Evolutionary conservation across 2,888 invertebrate species (phyloP).

Genomic region (Dasypolia templi): DNA sequence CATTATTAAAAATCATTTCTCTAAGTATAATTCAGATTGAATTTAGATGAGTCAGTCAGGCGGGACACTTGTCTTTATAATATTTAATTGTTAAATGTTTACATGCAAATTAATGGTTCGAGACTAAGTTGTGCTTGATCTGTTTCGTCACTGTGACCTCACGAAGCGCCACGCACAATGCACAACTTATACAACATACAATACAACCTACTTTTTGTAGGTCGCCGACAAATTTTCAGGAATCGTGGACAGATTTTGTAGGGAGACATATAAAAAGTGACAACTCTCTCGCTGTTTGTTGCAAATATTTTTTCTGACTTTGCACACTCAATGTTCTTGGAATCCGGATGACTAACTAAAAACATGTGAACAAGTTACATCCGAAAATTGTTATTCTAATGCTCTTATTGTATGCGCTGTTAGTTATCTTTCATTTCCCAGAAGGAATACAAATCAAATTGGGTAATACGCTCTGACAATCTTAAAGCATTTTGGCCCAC

Average conservation of each 20-base stretch:
- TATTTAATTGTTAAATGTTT: constrained; percentile 47
- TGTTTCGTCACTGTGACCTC: constrained; percentile 44
- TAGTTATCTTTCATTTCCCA: constrained; percentile 72
- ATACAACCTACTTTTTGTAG: constrained; percentile 4
- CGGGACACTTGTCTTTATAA: constrained; percentile 43
- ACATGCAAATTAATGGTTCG: constrained; percentile 49
- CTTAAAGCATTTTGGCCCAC: constrained; percentile 66
- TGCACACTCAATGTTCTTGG: constrained; percentile 63
- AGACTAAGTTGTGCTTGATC: constrained; percentile 17
- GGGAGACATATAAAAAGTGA: background rate
- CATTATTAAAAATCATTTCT: too few species aligned
- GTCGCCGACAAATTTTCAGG: constrained; percentile 1
- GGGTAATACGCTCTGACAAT: constrained; percentile 56
- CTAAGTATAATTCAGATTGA: constrained; percentile 22
- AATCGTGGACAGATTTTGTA: background rate
- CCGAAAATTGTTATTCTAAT: constrained; percentile 69
- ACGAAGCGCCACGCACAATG: constrained; percentile 32
- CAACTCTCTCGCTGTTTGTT: background rate
- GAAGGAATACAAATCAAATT: constrained; percentile 66
- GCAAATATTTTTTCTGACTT: constrained; percentile 9
- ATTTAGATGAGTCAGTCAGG: constrained; percentile 44
- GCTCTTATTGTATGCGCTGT: constrained; percentile 43
- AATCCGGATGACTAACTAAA: constrained; percentile 71
- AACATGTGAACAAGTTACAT: constrained; percentile 59
- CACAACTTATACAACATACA: background rate